A percentile compares a stretch with the other conserved stretches of the same genome.
These are phyloP conservation scores for Xiphorhynchus erythropygius DNA, from an alignment of 2,797 vertebrate genomes.

Conservation along the genomic window DNA sequence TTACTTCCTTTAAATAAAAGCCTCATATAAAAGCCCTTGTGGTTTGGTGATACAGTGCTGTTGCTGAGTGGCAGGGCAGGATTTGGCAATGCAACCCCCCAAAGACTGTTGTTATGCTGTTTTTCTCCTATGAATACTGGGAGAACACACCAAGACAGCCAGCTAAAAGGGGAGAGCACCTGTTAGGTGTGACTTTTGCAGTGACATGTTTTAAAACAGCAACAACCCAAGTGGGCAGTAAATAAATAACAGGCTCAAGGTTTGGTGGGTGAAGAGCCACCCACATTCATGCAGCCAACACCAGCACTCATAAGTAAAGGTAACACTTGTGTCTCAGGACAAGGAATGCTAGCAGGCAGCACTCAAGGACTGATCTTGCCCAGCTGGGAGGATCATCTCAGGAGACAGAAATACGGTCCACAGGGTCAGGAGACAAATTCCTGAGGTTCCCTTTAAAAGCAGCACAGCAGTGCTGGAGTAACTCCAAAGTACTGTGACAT, in stretches of 20 bases:
- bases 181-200: not conserved
- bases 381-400: not conserved
- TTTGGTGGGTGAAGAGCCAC: not conserved
- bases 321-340: not conserved
- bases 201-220: not conserved
- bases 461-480: not conserved
- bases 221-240: not conserved
- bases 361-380: not conserved
- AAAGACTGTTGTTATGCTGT: not conserved
- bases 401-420: not conserved
- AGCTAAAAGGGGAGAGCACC: not conserved
- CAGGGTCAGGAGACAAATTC: not conserved
- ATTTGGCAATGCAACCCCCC: not conserved
- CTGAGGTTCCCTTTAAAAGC: not conserved
- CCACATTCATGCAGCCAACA: not conserved
- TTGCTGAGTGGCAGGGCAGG: not conserved
- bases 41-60: not conserved
- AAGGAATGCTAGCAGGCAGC: not conserved
- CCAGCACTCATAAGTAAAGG: not conserved
- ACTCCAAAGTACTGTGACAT: not conserved
- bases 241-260: not conserved
- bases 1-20: conserved; percentile 44
- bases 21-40: conserved; percentile 1
- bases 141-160: not conserved
- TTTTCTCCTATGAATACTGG: not conserved